These are phyloP conservation scores for Antheraea assamensis DNA, from an alignment of 2,888 invertebrate species.

Conservation along the genomic window DNA sequence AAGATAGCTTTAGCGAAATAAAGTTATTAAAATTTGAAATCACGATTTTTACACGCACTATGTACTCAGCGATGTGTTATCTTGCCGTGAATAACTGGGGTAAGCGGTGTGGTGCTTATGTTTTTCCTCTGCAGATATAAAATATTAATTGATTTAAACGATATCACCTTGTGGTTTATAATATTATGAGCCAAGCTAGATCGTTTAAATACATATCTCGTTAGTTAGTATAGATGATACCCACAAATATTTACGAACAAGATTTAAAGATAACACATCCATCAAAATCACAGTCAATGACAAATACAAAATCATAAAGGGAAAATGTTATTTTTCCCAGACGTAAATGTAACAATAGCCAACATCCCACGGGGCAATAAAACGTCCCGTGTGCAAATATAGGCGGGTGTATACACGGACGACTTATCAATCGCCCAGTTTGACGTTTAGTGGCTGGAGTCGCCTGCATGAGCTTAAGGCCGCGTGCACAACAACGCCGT, in stretches of 20 bases:
- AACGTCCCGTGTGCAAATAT: slow-evolving; percentile 55
- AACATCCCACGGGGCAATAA: slow-evolving; percentile 34
- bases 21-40: too few species aligned
- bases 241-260: neutral
- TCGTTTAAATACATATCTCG: neutral
- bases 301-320: slow-evolving; percentile 26
- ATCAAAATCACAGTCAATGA: slow-evolving; percentile 25
- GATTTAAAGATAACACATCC: slow-evolving; percentile 1
- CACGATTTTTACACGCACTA: too few species aligned
- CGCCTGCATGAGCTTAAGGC: slow-evolving; percentile 57
- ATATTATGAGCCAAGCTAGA: neutral
- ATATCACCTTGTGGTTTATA: neutral
- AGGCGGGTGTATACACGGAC: slow-evolving; percentile 47
- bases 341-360: slow-evolving; percentile 26
- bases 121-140: too few species aligned
- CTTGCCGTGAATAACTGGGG: too few species aligned
- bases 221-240: neutral
- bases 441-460: slow-evolving; percentile 69
- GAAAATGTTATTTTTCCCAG: slow-evolving; percentile 67
- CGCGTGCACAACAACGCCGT: slow-evolving; percentile 53
- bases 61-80: too few species aligned
- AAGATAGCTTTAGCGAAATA: too few species aligned
- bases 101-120: too few species aligned
- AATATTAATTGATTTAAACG: too few species aligned
- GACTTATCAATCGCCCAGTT: slow-evolving; percentile 69